These are phyloP conservation scores for Drosophila nebulosa DNA, from an alignment of 1,140 invertebrate genomes.

Conservation along the genomic window DNA sequence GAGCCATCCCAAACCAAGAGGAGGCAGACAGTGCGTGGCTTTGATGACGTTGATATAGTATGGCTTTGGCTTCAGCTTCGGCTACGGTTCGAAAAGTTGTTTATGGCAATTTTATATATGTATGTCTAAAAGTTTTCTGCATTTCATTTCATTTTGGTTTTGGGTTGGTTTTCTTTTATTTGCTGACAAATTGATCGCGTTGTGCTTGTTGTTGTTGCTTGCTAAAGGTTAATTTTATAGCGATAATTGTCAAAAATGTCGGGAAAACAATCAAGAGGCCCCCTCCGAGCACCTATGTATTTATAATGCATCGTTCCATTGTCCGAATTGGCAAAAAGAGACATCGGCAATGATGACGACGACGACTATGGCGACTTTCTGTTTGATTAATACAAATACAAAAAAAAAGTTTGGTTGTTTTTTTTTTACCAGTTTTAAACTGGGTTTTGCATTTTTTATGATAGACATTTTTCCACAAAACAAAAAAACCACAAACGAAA, in stretches of 20 bases:
- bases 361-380: no score
- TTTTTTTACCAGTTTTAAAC: slow-evolving; percentile 24
- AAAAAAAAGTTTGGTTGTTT: slow-evolving; percentile 72
- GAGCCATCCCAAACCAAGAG: background rate
- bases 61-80: slow-evolving; percentile 11
- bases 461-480: slow-evolving; percentile 36
- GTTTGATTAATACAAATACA: slow-evolving; percentile 78
- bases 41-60: slow-evolving; percentile 57
- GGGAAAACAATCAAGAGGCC: slow-evolving; percentile 51
- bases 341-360: slow-evolving; percentile 12
- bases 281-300: slow-evolving; percentile 53
- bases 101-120: slow-evolving; percentile 71
- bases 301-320: slow-evolving; percentile 71
- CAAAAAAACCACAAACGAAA: background rate
- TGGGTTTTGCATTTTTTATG: slow-evolving; percentile 77
- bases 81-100: slow-evolving; percentile 53
- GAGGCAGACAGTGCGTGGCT: slow-evolving; percentile 56
- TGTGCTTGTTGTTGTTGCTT: background rate
- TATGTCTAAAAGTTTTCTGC: slow-evolving; percentile 64
- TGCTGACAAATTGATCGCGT: slow-evolving; percentile 75
- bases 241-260: slow-evolving; percentile 72
- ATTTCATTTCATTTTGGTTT: no score
- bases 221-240: slow-evolving; percentile 10
- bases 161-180: slow-evolving; percentile 66
- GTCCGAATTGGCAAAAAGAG: slow-evolving; percentile 21